Base-by-base conservation (phyloP, 2,797 vertebrate genomes). In the Strix occidentalis region DNA sequence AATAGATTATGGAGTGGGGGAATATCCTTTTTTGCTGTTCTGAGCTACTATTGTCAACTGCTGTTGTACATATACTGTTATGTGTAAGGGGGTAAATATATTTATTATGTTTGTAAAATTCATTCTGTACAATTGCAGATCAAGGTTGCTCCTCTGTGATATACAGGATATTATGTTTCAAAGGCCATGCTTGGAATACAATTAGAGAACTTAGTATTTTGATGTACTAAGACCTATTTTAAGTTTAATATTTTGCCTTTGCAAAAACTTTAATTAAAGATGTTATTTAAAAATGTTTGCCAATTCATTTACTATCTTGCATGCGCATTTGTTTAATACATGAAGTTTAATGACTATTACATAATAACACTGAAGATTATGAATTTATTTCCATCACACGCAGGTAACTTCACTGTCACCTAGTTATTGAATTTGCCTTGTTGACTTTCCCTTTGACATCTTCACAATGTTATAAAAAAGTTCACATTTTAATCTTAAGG, bases 211-310 rank as follows among this genome's bases (percentile, higher is more conserved):
- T 98, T 98, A 98, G 98, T 98, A 98, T 98, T 98, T 98, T 98
- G 97, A 98, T 98, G 98, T 98, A 98, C 97, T 98, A 98, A 98
- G 98, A 98, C 98, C 98, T 98, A 98, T 98, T 98, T 98, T 98
- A 98, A 98, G 98, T 98, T 98, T 98, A 98, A 98, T 98, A 98
- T 98, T 98, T 98, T 98, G 98, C 98, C 98, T 98, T 98, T 99
- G 98, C 98, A 98, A 98, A 98, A 98, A 98, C 96, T 98, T 98
- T 98, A 98, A 99, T 98, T 98, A 98, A 99, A 98, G 98, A 98
- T 98, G 98, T 98, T 98, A 98, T 98, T 98, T 98, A 97, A 98
- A 98, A 97, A 96, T 70, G 98, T 95, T 96, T 97, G 96, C 64
- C 77, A 95, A 54, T 96, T 96, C 75, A 86, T 97, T 97, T 96